Conservation (phyloP, 2,113 vertebrate genomes). For the Gambusia holbrooki region DNA sequence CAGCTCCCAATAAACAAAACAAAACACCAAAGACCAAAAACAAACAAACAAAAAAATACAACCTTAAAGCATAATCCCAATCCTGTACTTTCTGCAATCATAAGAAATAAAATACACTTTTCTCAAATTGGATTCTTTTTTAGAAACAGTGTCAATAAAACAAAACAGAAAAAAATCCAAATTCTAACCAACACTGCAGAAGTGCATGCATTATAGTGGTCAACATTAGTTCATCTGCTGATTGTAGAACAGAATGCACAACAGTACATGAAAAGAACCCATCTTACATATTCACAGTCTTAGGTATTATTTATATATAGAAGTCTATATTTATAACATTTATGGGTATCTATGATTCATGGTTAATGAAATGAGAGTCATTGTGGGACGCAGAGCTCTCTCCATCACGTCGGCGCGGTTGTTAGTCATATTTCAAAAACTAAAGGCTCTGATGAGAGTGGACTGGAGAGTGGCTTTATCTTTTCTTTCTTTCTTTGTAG, state of each 20-base stretch:
- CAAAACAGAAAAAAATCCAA: slow-evolving; percentile 47
- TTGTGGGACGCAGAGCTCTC: slow-evolving; percentile 53
- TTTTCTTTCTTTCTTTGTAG: slow-evolving; percentile 9
- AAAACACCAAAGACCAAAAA: not conserved
- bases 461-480: slow-evolving; percentile 37
- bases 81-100: slow-evolving; percentile 45
- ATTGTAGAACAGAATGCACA: slow-evolving; percentile 74
- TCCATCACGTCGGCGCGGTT: slow-evolving; percentile 46
- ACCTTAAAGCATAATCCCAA: slow-evolving; percentile 40
- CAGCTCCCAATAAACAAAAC: slow-evolving; percentile 33
- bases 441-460: slow-evolving; percentile 66
- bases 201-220: slow-evolving; percentile 83
- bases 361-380: slow-evolving; percentile 70
- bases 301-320: slow-evolving; percentile 79
- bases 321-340: slow-evolving; percentile 77
- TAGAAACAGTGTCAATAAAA: slow-evolving; percentile 36
- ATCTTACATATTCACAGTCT: slow-evolving; percentile 83
- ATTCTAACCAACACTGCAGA: slow-evolving; percentile 73
- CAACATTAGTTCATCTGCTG: slow-evolving; percentile 71
- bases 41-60: slow-evolving; percentile 41
- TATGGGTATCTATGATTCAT: slow-evolving; percentile 70
- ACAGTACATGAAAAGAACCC: slow-evolving; percentile 75
- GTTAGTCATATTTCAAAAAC: slow-evolving; percentile 71
- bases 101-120: slow-evolving; percentile 36
- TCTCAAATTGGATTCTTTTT: slow-evolving; percentile 36